Conservation (phyloP, 2,888 invertebrate genomes). For the Operophtera brumata region DNA sequence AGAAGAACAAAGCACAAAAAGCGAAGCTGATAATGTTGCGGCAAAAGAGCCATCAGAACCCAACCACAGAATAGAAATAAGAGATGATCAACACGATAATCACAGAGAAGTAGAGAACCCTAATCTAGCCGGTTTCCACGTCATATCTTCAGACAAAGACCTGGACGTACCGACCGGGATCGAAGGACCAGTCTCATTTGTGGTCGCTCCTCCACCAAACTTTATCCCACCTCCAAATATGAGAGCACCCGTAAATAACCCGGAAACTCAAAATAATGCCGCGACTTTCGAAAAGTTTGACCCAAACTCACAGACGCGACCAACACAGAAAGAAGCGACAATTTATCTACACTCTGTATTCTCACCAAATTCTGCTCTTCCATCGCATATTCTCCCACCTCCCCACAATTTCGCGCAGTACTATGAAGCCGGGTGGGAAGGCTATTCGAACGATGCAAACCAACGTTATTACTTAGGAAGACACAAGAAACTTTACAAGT, state of each 20-base stretch:
- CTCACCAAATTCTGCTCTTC: neutral
- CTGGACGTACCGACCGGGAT: conserved; percentile 70
- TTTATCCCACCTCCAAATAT: conserved; percentile 37
- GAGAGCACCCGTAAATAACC: conserved; percentile 6
- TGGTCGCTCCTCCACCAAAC: conserved; percentile 61
- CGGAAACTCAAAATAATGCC: neutral
- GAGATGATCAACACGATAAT: conserved; percentile 20
- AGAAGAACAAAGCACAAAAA: conserved; percentile 1
- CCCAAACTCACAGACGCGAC: neutral
- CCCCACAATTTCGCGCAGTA: neutral
- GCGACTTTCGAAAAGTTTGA: neutral
- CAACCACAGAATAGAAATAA: conserved; percentile 25
- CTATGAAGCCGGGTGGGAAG: conserved; percentile 8
- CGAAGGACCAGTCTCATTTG: conserved; percentile 67
- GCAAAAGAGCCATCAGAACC: neutral
- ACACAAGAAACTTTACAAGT: conserved; percentile 8
- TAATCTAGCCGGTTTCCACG: conserved; percentile 57
- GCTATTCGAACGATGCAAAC: neutral
- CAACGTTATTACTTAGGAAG: neutral
- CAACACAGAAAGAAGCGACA: neutral
- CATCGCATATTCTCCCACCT: neutral
- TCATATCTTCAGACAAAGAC: conserved; percentile 70
- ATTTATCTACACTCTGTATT: neutral
- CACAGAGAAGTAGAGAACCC: conserved; percentile 49
- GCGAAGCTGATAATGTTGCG: conserved; percentile 1